A percentile compares a stretch with the other conserved stretches of the same genome.
phyloP scores from a whole-genome alignment of 92 coral and sea anemone genomes.

The Zoanthus gigantus region DNA sequence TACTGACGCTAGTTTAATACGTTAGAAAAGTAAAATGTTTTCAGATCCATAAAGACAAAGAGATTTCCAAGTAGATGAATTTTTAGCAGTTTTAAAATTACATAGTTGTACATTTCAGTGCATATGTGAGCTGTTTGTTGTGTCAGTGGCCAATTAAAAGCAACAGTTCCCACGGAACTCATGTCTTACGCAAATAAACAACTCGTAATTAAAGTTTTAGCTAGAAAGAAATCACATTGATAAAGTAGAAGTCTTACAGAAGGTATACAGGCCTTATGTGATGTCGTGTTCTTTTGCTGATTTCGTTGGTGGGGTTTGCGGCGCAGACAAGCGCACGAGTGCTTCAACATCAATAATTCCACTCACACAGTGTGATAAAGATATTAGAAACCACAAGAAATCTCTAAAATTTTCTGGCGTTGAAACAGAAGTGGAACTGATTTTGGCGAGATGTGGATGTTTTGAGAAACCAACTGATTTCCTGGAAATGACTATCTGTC shows the following conservation, averaged over 20 bases:
- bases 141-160: constrained; percentile 12
- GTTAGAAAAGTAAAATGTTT: not conserved
- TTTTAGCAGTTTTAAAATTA: not conserved
- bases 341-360: not conserved
- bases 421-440: constrained; percentile 53
- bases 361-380: not conserved
- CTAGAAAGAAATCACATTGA: not conserved
- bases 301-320: constrained; percentile 35
- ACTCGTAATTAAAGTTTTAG: not conserved
- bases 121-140: not conserved
- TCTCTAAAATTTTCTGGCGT: constrained; percentile 38
- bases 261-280: not conserved
- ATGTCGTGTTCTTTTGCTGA: constrained; percentile 48
- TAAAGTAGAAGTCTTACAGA: not conserved
- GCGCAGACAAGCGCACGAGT: constrained; percentile 32
- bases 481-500: constrained; percentile 27
- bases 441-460: constrained; percentile 49
- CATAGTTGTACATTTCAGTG: constrained; percentile 1
- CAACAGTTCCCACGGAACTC: constrained; percentile 1
- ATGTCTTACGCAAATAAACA: not conserved
- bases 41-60: not conserved
- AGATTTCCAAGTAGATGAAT: not conserved
- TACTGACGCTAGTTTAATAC: not conserved
- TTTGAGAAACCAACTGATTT: constrained; percentile 46
- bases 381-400: constrained; percentile 37